Percentiles rank a stretch among this genome's conserved stretches.
These are phyloP conservation scores for Gandaritis pyraliata DNA, from an alignment of 2,888 invertebrate species.

Conservation along the genomic window DNA sequence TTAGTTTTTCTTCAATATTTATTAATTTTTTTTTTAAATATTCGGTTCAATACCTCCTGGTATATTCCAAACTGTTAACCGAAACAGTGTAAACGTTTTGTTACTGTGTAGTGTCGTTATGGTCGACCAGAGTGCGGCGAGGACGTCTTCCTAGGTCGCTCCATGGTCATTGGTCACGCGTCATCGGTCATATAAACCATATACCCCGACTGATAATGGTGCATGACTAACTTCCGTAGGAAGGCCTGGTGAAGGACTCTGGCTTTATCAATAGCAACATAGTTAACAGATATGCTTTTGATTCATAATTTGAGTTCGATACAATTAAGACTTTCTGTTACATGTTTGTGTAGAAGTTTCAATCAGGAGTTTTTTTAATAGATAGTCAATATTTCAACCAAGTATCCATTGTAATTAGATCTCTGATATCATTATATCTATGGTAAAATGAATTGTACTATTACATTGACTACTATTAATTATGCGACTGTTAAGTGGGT, in stretches of 20 bases:
- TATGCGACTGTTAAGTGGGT: no score
- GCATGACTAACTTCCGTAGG: conserved; percentile 26
- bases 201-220: conserved; percentile 26
- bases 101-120: conserved; percentile 61
- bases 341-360: not conserved
- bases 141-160: conserved; percentile 72
- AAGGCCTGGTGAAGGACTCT: conserved; percentile 15
- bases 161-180: conserved; percentile 75
- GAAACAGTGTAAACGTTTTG: conserved; percentile 54
- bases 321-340: not conserved
- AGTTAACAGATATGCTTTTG: conserved; percentile 4
- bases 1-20: not conserved
- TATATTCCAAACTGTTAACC: conserved; percentile 46
- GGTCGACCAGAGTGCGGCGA: conserved; percentile 67
- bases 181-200: conserved; percentile 57
- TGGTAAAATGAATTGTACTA: no score
- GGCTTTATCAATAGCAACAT: conserved; percentile 15
- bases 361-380: no score
- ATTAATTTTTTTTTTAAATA: not conserved
- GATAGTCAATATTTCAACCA: no score
- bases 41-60: conserved; percentile 14
- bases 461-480: not conserved
- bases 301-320: conserved; percentile 3
- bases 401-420: no score
- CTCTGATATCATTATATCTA: no score